These are phyloP conservation scores for Drosophila anomalata DNA, from an alignment of 2,888 invertebrate species.

Conservation along the genomic window DNA sequence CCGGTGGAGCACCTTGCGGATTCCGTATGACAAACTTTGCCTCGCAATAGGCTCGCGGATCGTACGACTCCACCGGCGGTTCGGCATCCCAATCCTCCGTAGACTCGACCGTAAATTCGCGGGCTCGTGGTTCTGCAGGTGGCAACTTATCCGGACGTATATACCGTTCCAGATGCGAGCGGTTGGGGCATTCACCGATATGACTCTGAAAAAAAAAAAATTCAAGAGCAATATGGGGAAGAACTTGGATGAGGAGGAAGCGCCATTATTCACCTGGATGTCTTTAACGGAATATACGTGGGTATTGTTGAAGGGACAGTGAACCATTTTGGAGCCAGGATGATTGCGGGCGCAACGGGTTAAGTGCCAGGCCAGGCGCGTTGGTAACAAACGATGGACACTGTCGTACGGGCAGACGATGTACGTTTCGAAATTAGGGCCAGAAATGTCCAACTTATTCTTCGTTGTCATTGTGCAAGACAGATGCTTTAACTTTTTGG, in stretches of 20 bases:
- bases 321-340: conserved; percentile 80
- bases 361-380: conserved; percentile 85
- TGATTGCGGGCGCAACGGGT: conserved; percentile 86
- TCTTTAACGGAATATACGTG: conserved; percentile 85
- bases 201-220: conserved; percentile 54
- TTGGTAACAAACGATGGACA: conserved; percentile 85
- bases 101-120: background rate
- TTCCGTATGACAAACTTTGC: conserved; percentile 48
- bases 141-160: conserved; percentile 53
- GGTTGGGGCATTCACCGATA: conserved; percentile 58
- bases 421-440: background rate
- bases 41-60: conserved; percentile 44
- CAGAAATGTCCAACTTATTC: background rate
- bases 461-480: too few relatives aligned
- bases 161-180: conserved; percentile 47
- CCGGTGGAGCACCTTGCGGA: conserved; percentile 46
- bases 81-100: conserved; percentile 47
- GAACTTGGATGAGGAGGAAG: background rate
- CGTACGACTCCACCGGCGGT: conserved; percentile 30
- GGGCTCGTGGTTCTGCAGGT: conserved; percentile 10
- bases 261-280: conserved; percentile 45
- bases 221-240: background rate
- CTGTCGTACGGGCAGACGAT: conserved; percentile 86
- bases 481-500: too few relatives aligned
- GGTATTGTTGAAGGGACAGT: conserved; percentile 86